phyloP scores from a whole-genome alignment of 2,888 invertebrate genomes.

The Agriotes lineatus region DNA sequence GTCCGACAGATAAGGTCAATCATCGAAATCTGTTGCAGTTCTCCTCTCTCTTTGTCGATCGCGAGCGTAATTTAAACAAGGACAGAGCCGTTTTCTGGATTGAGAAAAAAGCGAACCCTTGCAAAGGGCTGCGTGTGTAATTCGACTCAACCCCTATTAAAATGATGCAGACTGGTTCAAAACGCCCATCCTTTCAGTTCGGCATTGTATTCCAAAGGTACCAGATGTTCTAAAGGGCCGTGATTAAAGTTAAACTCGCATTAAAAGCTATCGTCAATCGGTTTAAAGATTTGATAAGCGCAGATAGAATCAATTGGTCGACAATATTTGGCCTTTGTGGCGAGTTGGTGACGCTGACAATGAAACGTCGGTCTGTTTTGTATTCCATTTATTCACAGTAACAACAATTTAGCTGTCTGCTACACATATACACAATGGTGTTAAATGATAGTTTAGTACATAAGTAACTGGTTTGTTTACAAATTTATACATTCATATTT shows the following conservation, averaged over 20 bases:
- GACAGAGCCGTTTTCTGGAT: background rate
- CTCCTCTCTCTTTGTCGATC: background rate
- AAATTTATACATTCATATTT: constrained; percentile 47
- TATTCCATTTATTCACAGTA: constrained; percentile 63
- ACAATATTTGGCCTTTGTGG: constrained; percentile 53
- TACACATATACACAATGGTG: constrained; percentile 64
- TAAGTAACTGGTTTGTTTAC: constrained; percentile 60
- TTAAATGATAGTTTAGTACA: constrained; percentile 58
- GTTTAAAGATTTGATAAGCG: constrained; percentile 60
- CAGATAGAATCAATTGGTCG: constrained; percentile 61
- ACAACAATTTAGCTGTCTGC: constrained; percentile 61
- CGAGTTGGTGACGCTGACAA: constrained; percentile 32
- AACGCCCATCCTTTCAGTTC: constrained; percentile 55
- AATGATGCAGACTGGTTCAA: constrained; percentile 58
- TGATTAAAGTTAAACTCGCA: constrained; percentile 66
- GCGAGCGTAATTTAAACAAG: background rate
- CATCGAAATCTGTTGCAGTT: background rate
- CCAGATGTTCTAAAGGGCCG: constrained; percentile 64
- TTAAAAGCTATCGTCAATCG: constrained; percentile 63
- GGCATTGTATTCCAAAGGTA: constrained; percentile 58
- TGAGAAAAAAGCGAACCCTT: background rate
- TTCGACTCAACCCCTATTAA: constrained; percentile 60
- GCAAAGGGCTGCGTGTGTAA: constrained; percentile 52
- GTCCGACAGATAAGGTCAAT: background rate
- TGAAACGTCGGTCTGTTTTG: constrained; percentile 35